Evolutionary conservation across 1,140 invertebrate species (phyloP).

Genomic region (Bacillus rossius): DNA sequence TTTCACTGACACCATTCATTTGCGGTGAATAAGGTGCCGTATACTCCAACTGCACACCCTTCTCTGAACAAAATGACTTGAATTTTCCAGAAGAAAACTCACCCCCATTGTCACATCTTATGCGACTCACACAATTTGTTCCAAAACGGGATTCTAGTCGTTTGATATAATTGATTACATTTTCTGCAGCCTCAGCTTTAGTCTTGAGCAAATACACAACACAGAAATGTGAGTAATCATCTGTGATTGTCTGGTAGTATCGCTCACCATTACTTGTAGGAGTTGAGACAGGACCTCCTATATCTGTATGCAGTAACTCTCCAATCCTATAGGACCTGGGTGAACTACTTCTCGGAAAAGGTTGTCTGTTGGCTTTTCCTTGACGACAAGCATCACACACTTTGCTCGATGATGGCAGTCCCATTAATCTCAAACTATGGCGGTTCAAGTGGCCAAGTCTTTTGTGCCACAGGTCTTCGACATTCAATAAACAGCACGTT

Average conservation of each 20-base stretch:
- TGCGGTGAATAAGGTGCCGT: conserved; percentile 34
- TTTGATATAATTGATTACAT: conserved; percentile 29
- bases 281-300: conserved; percentile 30
- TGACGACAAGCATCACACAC: conserved; percentile 26
- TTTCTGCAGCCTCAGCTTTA: conserved; percentile 31
- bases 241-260: conserved; percentile 30
- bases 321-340: conserved; percentile 11
- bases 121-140: conserved; percentile 21
- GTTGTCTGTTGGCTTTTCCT: conserved; percentile 27
- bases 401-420: not conserved
- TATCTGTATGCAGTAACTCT: conserved; percentile 30
- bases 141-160: conserved; percentile 27
- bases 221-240: conserved; percentile 26
- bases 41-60: conserved; percentile 25
- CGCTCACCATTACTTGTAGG: conserved; percentile 27
- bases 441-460: too few relatives aligned
- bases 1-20: conserved; percentile 39
- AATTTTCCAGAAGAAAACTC: conserved; percentile 30
- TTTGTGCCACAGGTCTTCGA: too few relatives aligned
- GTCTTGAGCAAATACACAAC: conserved; percentile 34
- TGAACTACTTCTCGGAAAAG: conserved; percentile 16
- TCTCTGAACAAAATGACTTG: conserved; percentile 25
- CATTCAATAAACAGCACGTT: too few relatives aligned
- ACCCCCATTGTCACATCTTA: conserved; percentile 32
- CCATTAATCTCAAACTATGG: too few relatives aligned